These are phyloP conservation scores for Parnassius mnemosyne DNA, from an alignment of 2,888 invertebrate genomes.

Conservation along the genomic window DNA sequence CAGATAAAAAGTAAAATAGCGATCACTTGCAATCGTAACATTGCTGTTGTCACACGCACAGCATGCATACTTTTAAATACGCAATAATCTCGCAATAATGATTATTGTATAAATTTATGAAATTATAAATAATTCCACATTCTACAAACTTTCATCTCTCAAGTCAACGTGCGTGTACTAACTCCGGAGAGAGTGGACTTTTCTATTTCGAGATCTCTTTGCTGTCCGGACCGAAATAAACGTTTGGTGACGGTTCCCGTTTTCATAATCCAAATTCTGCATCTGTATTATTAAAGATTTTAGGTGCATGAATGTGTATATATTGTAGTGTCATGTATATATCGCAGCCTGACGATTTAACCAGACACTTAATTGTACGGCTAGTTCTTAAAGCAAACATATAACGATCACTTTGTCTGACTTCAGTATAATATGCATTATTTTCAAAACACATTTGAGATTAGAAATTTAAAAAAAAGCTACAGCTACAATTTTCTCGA, in stretches of 20 bases:
- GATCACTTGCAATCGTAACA: slow-evolving; percentile 47
- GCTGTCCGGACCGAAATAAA: slow-evolving; percentile 70
- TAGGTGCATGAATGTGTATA: too few relatives aligned
- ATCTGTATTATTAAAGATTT: slow-evolving; percentile 44
- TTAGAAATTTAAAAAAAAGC: too few relatives aligned
- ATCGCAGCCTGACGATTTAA: too few relatives aligned
- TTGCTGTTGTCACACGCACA: slow-evolving; percentile 10
- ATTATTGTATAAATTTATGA: not conserved
- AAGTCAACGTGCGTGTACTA: slow-evolving; percentile 56
- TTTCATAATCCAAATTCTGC: slow-evolving; percentile 46
- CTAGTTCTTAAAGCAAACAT: too few relatives aligned
- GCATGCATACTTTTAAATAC: not conserved
- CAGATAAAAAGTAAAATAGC: slow-evolving; percentile 57
- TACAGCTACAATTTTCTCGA: too few relatives aligned
- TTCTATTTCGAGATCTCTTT: slow-evolving; percentile 72
- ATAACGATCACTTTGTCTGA: too few relatives aligned
- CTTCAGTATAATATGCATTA: too few relatives aligned
- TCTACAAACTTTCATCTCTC: slow-evolving; percentile 21
- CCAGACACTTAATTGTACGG: too few relatives aligned
- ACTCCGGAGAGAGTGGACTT: slow-evolving; percentile 62
- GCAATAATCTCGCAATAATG: not conserved
- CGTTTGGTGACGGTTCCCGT: slow-evolving; percentile 54
- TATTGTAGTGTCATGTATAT: too few relatives aligned
- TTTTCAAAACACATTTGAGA: too few relatives aligned
- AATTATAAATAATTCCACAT: not conserved